Evolutionary conservation across 2,888 invertebrate genomes (phyloP).

Genomic region (Teleogryllus oceanicus): DNA sequence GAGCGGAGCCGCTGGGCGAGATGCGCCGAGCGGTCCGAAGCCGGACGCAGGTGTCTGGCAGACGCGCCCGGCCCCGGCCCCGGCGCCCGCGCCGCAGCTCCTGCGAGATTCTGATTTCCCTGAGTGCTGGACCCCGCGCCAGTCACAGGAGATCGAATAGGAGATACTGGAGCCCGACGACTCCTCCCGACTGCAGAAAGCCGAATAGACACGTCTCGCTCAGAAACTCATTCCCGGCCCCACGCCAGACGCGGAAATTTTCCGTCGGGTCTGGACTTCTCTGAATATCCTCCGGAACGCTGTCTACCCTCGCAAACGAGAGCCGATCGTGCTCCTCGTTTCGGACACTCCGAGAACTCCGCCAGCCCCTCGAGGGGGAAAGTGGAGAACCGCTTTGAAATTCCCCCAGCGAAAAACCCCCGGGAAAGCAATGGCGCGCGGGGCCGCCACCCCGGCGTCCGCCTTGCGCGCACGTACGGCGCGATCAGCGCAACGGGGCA

Average conservation of each 20-base stretch:
- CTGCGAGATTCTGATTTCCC: no score
- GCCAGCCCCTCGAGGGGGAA: neutral
- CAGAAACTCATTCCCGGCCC: neutral
- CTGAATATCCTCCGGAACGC: conserved; percentile 9
- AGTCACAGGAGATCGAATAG: no score
- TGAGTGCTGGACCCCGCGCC: no score
- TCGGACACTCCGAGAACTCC: conserved; percentile 2
- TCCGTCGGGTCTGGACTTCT: neutral
- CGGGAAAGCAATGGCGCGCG: neutral
- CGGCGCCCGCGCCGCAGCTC: no score
- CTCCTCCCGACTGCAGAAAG: neutral
- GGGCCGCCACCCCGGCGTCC: neutral
- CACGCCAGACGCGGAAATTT: neutral
- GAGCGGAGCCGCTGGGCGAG: no score
- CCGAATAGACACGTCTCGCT: conserved; percentile 1
- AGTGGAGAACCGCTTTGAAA: conserved; percentile 9
- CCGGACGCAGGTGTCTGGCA: no score
- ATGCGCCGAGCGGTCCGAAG: no score
- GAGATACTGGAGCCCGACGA: no score
- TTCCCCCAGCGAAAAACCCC: conserved; percentile 9
- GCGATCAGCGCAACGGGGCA: neutral
- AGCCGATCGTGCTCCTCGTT: neutral
- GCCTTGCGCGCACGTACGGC: neutral
- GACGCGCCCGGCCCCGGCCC: no score
- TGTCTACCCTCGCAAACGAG: conserved; percentile 18